Evolutionary conservation across 2,113 vertebrate genomes (phyloP).

Genomic region (Prunella himalayana): DNA sequence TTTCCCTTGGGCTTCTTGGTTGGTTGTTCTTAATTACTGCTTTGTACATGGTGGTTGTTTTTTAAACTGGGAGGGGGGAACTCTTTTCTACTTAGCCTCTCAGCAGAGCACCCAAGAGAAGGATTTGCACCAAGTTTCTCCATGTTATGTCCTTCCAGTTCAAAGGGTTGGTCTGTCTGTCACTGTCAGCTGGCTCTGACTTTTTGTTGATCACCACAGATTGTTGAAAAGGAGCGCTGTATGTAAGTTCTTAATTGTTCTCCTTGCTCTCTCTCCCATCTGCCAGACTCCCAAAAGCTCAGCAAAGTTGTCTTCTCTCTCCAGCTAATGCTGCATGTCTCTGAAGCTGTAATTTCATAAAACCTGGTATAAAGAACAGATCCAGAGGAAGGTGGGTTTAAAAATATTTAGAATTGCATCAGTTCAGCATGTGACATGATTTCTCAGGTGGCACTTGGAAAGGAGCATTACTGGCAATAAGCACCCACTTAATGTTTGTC

Average conservation of each 20-base stretch:
- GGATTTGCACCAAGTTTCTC: background rate
- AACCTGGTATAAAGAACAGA: background rate
- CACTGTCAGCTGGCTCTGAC: background rate
- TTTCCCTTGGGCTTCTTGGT: background rate
- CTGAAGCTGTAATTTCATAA: background rate
- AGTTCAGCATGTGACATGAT: background rate
- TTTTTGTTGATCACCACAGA: background rate
- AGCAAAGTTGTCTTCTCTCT: background rate
- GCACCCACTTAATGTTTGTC: background rate
- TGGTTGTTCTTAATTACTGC: background rate
- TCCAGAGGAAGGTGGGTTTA: background rate
- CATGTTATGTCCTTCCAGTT: background rate
- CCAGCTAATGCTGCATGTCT: background rate
- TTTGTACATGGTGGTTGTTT: background rate
- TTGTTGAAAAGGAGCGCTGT: background rate
- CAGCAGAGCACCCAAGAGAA: background rate
- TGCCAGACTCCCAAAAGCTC: background rate
- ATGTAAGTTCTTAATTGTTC: background rate
- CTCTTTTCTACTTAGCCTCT: background rate
- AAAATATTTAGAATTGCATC: background rate
- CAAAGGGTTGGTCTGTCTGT: background rate
- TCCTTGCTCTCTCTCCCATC: background rate
- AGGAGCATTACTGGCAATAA: background rate
- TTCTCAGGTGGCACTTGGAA: background rate
- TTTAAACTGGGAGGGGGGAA: background rate